Conservation (phyloP, 2,888 invertebrate genomes). For the Busseola fusca region DNA sequence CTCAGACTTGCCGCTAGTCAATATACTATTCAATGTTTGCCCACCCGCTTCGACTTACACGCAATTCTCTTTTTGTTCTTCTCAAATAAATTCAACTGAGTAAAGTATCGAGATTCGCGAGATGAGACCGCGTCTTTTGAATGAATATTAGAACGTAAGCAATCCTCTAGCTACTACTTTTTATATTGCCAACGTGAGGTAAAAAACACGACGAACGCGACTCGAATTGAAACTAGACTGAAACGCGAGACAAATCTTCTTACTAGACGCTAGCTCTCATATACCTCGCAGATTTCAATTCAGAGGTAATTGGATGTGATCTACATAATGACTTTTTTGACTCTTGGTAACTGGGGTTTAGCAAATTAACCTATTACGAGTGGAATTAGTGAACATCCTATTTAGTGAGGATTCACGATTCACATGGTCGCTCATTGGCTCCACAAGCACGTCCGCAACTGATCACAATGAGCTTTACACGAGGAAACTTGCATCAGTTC, state of each 20-base stretch:
- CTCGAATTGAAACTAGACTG: conserved; percentile 44
- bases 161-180: conserved; percentile 37
- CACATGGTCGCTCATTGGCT: conserved; percentile 10
- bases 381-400: conserved; percentile 19
- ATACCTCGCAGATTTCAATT: conserved; percentile 40
- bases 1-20: conserved; percentile 52
- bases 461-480: conserved; percentile 14
- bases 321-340: conserved; percentile 41
- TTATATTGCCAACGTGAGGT: conserved; percentile 50
- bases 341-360: conserved; percentile 37
- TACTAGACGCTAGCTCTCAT: conserved; percentile 29
- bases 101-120: conserved; percentile 34
- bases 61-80: conserved; percentile 58
- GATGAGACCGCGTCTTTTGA: conserved; percentile 52
- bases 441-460: conserved; percentile 17
- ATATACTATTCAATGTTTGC: conserved; percentile 63
- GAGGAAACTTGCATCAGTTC: conserved; percentile 26
- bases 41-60: conserved; percentile 56
- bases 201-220: conserved; percentile 34
- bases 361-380: conserved; percentile 42
- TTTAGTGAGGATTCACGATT: conserved; percentile 3
- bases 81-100: conserved; percentile 55
- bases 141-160: conserved; percentile 56
- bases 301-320: conserved; percentile 47
- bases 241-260: conserved; percentile 35